A percentile compares a stretch with the other conserved stretches of the same genome.
Conservation (phyloP, 2,888 invertebrate species). For the Gari tellinella region DNA sequence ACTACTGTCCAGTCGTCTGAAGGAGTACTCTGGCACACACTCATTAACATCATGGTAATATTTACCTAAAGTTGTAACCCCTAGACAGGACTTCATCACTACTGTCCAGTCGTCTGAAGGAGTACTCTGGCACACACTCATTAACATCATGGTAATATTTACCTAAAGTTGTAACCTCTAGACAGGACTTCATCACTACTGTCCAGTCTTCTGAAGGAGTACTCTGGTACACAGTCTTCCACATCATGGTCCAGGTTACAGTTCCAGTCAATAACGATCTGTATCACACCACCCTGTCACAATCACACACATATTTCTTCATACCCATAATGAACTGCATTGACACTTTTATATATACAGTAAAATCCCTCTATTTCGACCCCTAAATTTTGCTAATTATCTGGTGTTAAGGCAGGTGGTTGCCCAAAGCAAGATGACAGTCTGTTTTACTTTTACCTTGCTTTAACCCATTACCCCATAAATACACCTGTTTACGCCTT, state of each 20-base stretch:
- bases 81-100: conserved; percentile 82
- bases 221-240: conserved; percentile 84
- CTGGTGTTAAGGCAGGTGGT: too few relatives aligned
- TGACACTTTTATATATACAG: too few relatives aligned
- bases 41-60: too few relatives aligned
- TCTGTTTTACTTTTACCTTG: too few relatives aligned
- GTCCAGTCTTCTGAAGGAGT: conserved; percentile 85
- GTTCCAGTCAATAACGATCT: conserved; percentile 85
- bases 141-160: conserved; percentile 8
- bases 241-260: conserved; percentile 85
- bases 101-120: conserved; percentile 85
- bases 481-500: too few relatives aligned
- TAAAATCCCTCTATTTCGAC: too few relatives aligned
- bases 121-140: conserved; percentile 82
- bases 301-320: background rate
- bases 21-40: too few relatives aligned
- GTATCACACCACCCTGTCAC: conserved; percentile 85
- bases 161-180: conserved; percentile 86
- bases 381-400: too few relatives aligned
- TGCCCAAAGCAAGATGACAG: too few relatives aligned
- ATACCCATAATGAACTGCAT: too few relatives aligned
- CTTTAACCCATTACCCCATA: too few relatives aligned
- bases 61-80: conserved; percentile 86
- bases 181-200: conserved; percentile 82
- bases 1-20: too few relatives aligned